Conservation (phyloP, 2,113 vertebrate genomes). For the Pyrgilauda ruficollis region DNA sequence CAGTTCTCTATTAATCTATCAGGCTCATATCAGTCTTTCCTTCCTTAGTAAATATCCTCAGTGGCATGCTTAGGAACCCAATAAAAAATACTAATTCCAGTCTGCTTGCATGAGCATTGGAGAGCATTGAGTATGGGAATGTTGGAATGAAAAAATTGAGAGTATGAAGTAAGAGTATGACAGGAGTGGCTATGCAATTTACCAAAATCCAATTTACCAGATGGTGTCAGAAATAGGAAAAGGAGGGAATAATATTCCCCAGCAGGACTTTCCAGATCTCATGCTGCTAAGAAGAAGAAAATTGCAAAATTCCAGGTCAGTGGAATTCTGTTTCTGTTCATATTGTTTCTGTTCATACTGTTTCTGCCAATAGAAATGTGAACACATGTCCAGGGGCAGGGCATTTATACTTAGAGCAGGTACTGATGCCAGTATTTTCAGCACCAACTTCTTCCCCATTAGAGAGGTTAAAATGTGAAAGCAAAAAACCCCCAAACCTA, state of each 20-base stretch:
- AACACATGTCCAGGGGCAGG: not conserved
- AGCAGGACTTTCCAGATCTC: not conserved
- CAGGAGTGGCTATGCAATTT: not conserved
- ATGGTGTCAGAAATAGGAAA: constrained; percentile 23
- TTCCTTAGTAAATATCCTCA: constrained; percentile 58
- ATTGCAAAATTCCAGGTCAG: constrained; percentile 24
- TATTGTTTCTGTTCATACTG: not conserved
- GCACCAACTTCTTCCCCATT: not conserved
- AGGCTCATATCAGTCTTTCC: constrained; percentile 52
- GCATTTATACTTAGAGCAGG: not conserved
- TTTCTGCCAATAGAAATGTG: not conserved
- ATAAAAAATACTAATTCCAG: constrained; percentile 53
- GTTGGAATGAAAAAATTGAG: not conserved
- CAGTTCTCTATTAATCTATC: constrained; percentile 37
- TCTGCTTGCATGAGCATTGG: not conserved
- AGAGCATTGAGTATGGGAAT: not conserved
- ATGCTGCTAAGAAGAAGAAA: not conserved
- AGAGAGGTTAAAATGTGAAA: not conserved
- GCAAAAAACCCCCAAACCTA: not conserved
- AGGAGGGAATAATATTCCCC: constrained; percentile 11
- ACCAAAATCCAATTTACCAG: constrained; percentile 33
- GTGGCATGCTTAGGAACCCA: constrained; percentile 8
- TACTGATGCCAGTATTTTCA: not conserved
- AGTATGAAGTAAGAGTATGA: not conserved
- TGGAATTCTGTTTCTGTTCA: not conserved